Conservation (phyloP, 2,888 invertebrate genomes). For the Drymonia ruficornis region DNA sequence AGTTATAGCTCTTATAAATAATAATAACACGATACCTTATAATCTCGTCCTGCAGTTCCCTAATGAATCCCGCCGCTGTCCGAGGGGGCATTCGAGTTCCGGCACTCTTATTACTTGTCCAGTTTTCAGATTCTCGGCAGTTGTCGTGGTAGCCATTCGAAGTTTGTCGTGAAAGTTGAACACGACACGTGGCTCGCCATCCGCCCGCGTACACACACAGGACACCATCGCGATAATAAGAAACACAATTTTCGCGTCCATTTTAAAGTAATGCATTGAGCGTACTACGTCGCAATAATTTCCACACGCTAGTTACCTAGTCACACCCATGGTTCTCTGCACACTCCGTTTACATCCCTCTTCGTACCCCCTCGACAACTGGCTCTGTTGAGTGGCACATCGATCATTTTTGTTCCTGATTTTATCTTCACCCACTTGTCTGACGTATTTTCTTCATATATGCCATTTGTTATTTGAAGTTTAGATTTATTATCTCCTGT, state of each 20-base stretch:
- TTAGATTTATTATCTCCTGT: slow-evolving; percentile 10
- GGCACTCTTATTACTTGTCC: slow-evolving; percentile 69
- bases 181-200: slow-evolving; percentile 19
- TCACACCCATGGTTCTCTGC: slow-evolving; percentile 64
- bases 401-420: slow-evolving; percentile 56
- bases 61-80: slow-evolving; percentile 54
- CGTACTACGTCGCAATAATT: slow-evolving; percentile 51
- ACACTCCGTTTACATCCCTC: slow-evolving; percentile 64
- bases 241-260: slow-evolving; percentile 49
- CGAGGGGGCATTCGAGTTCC: slow-evolving; percentile 53
- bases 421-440: slow-evolving; percentile 17
- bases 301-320: slow-evolving; percentile 18
- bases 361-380: slow-evolving; percentile 47
- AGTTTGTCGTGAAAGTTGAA: slow-evolving; percentile 49
- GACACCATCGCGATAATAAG: slow-evolving; percentile 34
- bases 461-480: slow-evolving; percentile 4
- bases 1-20: too few species aligned
- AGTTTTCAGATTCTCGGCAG: slow-evolving; percentile 37
- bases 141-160: slow-evolving; percentile 26
- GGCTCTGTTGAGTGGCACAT: slow-evolving; percentile 60
- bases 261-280: slow-evolving; percentile 47
- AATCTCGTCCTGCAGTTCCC: slow-evolving; percentile 59
- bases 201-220: slow-evolving; percentile 16
- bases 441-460: slow-evolving; percentile 4
- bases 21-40: slow-evolving; percentile 32